These are phyloP conservation scores for Drosophila demipolita DNA, from an alignment of 2,888 invertebrate genomes.

Conservation along the genomic window DNA sequence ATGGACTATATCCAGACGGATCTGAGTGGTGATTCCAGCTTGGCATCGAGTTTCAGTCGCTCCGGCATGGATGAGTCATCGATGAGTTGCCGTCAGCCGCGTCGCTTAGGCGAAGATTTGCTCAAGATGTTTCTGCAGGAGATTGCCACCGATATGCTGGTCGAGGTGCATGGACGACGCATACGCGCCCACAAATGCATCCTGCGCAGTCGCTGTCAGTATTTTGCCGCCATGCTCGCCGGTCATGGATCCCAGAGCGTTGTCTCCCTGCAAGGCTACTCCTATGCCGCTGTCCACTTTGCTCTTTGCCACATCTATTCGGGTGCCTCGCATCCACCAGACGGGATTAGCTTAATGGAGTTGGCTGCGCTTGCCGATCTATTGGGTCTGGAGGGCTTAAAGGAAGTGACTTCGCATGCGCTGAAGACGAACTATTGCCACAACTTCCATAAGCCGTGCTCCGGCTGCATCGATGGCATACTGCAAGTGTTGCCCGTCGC, in stretches of 20 bases:
- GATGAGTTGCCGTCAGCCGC: constrained; percentile 86
- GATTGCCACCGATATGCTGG: constrained; percentile 94
- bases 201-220: constrained; percentile 94
- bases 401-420: constrained; percentile 95
- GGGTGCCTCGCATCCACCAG: constrained; percentile 94
- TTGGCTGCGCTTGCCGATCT: constrained; percentile 95
- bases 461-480: constrained; percentile 94
- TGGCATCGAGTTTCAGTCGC: constrained; percentile 87
- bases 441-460: constrained; percentile 97
- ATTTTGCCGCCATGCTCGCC: constrained; percentile 95
- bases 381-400: constrained; percentile 95
- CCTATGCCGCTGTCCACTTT: constrained; percentile 94
- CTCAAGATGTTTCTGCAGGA: constrained; percentile 96
- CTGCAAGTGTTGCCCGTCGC: constrained; percentile 94
- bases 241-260: constrained; percentile 95
- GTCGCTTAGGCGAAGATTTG: constrained; percentile 93
- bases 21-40: constrained; percentile 86
- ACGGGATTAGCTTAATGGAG: constrained; percentile 93
- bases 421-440: constrained; percentile 96
- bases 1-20: constrained; percentile 86
- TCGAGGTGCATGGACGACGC: constrained; percentile 92
- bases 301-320: constrained; percentile 97
- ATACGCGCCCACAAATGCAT: constrained; percentile 97
- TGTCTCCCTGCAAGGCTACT: constrained; percentile 93
- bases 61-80: constrained; percentile 86